A percentile compares a stretch with the other conserved stretches of the same genome.
phyloP scores from a whole-genome alignment of 2,797 vertebrate genomes.

The Channallabes apus region DNA sequence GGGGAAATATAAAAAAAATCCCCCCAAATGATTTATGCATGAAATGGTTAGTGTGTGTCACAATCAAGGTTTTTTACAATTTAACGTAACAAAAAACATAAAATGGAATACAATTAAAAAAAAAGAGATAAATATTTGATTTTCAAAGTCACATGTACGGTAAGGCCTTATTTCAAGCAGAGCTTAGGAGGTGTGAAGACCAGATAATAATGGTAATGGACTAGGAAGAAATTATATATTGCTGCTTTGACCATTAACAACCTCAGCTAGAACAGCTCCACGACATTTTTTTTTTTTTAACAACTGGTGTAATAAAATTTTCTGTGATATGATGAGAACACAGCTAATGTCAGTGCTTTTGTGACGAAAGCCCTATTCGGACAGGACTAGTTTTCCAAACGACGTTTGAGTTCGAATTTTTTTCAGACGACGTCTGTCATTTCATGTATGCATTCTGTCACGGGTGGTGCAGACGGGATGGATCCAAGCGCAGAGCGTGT shows the following conservation, averaged over 20 bases:
- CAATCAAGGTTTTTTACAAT: neutral
- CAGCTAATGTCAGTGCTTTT: neutral
- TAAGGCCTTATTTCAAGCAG: neutral
- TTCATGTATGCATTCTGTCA: too few relatives aligned
- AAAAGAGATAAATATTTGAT: neutral
- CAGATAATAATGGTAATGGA: neutral
- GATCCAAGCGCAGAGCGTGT: too few relatives aligned
- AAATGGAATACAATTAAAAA: neutral
- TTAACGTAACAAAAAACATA: neutral
- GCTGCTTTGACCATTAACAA: neutral
- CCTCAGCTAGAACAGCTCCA: neutral
- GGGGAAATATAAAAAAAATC: neutral
- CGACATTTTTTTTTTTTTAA: neutral
- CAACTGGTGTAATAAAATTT: neutral
- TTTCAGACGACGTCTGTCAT: too few relatives aligned
- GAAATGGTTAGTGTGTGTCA: neutral
- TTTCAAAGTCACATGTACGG: neutral
- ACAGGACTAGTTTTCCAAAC: too few relatives aligned
- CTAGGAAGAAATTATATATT: neutral
- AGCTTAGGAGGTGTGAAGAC: neutral
- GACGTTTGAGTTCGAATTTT: too few relatives aligned
- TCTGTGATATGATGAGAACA: neutral
- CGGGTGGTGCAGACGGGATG: too few relatives aligned
- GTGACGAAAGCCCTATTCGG: neutral
- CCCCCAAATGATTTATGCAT: neutral